A percentile compares a stretch with the other conserved stretches of the same genome.
Evolutionary conservation across 2,888 invertebrate species (phyloP).

Genomic region (Crossocerus cetratus): DNA sequence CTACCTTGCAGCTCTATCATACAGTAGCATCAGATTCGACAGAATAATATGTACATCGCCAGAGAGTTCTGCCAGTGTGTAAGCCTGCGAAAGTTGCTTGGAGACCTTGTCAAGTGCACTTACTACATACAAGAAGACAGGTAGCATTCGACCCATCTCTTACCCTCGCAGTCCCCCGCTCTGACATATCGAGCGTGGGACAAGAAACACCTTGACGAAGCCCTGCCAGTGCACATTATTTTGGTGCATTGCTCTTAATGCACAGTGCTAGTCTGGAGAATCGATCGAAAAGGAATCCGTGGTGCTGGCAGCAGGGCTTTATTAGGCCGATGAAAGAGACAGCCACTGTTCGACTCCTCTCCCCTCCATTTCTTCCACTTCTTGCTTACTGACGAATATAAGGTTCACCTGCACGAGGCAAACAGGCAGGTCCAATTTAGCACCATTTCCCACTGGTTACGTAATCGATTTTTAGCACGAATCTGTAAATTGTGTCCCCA

Average conservation of each 20-base stretch:
- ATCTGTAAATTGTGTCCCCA: not conserved
- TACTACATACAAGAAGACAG: not conserved
- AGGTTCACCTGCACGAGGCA: conserved; percentile 21
- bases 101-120: not conserved
- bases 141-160: not conserved
- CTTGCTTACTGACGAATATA: not conserved
- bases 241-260: conserved; percentile 15
- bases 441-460: conserved; percentile 26
- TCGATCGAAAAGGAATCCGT: not conserved
- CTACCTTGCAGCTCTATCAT: conserved; percentile 35
- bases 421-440: conserved; percentile 17
- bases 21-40: conserved; percentile 5
- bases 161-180: conserved; percentile 1
- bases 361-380: not conserved
- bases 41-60: conserved; percentile 16
- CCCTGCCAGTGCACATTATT: conserved; percentile 29
- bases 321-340: not conserved
- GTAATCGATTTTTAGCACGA: conserved; percentile 30
- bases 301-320: conserved; percentile 7
- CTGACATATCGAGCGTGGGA: conserved; percentile 19
- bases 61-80: not conserved
- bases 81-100: not conserved
- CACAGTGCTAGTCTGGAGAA: not conserved
- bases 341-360: not conserved
- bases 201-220: conserved; percentile 22